Base-by-base conservation (phyloP, 2,888 invertebrate species). In the Brachylomia viminalis region DNA sequence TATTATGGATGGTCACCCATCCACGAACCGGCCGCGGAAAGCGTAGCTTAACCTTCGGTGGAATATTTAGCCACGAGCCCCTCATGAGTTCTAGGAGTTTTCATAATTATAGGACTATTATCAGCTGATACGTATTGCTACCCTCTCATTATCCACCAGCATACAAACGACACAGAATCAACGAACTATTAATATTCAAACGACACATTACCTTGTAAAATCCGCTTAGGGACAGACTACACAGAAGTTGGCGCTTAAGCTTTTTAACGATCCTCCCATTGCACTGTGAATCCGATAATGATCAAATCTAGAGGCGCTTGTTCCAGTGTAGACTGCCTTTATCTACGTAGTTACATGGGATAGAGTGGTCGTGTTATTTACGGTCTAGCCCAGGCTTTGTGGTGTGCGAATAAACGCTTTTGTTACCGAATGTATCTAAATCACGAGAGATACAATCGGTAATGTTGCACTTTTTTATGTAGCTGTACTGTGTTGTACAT, bases 351-450 rank as follows among this genome's bases (percentile, higher is more conserved):
- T 86, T 77, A 85, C 78, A 82, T 72, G 77, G 84, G 80, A 84
- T 86, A 86, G 79, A 87, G 85, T 87, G 86, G 83, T 86, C 86
- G 81, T 80, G 91, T 92, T 90, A 93, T 93, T 93, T 93, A 94
- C 89, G 91, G 87, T 87, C 82, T 80, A 71, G 84, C 81, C 81
- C 82, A 83, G 87, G 90, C 90, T 90, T 92, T 92, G 93, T 90
- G 91, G 92, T 86, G 87, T 83, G 79, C 89, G 90, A 90, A 91
- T 90, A 89, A 90, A 90, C 88, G 91, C 91, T 87, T 91, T 93
- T 93, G 92, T 93, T 91, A 88, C 87, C 88, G 82, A 83, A 89
- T 92, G 91, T 92, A 91, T 92, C 93, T 94, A 93, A 93, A 94
- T 94, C 94, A 94, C 91, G 87, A 84, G 76, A 90, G 93, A 93